These are phyloP conservation scores for Zosterops pallidus DNA, from an alignment of 2,113 vertebrate genomes.

Conservation along the genomic window DNA sequence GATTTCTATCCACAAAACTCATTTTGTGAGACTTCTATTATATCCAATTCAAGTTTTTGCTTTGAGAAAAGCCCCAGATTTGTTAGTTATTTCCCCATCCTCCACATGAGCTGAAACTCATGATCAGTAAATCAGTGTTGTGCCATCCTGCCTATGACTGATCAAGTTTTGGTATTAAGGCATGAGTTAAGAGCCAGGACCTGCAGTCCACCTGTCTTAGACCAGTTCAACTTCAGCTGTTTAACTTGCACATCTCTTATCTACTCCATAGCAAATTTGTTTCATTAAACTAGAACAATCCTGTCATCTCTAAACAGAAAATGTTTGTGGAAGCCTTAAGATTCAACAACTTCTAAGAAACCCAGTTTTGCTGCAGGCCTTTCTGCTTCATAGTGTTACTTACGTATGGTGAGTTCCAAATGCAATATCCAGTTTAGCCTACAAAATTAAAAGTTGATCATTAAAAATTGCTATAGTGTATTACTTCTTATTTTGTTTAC, in stretches of 20 bases:
- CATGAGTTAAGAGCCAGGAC: neutral
- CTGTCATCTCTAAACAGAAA: neutral
- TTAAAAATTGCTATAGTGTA: neutral
- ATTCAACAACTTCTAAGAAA: neutral
- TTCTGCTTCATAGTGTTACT: slow-evolving; percentile 65
- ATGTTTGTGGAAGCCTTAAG: neutral
- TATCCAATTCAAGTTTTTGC: neutral
- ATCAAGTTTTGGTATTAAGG: neutral
- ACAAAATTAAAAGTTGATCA: slow-evolving; percentile 23
- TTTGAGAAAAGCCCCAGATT: neutral
- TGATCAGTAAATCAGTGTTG: neutral
- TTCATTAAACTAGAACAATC: neutral
- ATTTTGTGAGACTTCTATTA: neutral
- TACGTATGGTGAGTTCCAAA: slow-evolving; percentile 99
- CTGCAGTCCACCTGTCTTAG: neutral
- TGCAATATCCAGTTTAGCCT: slow-evolving; percentile 97
- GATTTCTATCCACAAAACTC: neutral
- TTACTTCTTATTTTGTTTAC: neutral
- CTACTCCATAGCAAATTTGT: neutral
- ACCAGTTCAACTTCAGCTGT: neutral
- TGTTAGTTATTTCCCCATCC: neutral
- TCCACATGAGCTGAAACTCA: neutral
- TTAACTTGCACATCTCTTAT: neutral
- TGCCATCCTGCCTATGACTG: neutral
- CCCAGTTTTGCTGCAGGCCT: neutral